These are phyloP conservation scores for Stigmatopora argus DNA, from an alignment of 2,113 vertebrate species.

Conservation along the genomic window DNA sequence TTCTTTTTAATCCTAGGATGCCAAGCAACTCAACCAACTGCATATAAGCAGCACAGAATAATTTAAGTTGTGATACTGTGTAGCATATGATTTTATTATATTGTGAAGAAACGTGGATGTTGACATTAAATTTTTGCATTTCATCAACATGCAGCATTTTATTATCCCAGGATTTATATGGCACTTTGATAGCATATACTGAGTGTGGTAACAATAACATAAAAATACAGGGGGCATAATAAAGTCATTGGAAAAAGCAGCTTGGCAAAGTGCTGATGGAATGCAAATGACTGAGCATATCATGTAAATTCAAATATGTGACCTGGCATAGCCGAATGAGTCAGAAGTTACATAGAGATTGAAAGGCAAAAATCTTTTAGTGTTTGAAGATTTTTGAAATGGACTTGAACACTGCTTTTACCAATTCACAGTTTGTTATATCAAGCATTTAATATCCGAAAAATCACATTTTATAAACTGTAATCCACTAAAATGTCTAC, in stretches of 20 bases:
- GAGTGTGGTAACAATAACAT: neutral
- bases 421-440: too few species aligned
- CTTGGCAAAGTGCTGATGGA: neutral
- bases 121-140: neutral
- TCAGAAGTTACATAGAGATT: too few species aligned
- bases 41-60: neutral
- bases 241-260: neutral
- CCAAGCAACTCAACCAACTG: neutral
- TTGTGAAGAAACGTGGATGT: neutral
- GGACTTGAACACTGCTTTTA: too few species aligned
- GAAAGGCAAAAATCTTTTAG: too few species aligned
- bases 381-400: too few species aligned
- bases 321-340: too few species aligned
- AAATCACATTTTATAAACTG: too few species aligned
- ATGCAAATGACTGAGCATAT: neutral
- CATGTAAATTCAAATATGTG: too few species aligned
- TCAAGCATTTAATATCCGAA: too few species aligned
- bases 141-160: slow-evolving; percentile 1
- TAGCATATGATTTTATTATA: neutral
- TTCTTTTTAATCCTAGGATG: neutral
- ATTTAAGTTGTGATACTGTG: neutral
- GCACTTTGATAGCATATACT: neutral
- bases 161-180: neutral
- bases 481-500: too few species aligned
- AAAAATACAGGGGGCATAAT: neutral